A percentile compares a stretch with the other conserved stretches of the same genome.
These are phyloP conservation scores for Sylvietta virens DNA, from an alignment of 2,113 vertebrate genomes.

Conservation along the genomic window DNA sequence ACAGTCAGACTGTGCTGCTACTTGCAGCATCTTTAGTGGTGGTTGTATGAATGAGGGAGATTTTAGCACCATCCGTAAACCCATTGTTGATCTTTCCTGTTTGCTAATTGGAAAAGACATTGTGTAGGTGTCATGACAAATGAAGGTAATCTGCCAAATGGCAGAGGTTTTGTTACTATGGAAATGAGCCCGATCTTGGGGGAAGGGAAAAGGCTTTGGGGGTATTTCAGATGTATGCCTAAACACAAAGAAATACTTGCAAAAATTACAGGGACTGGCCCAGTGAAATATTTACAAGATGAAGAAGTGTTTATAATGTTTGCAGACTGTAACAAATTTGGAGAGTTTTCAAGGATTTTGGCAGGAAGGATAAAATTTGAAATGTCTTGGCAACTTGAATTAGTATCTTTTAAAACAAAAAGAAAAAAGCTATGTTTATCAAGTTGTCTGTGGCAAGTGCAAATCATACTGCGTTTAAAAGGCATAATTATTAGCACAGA, in stretches of 20 bases:
- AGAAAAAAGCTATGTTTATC: not conserved
- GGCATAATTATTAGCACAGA: not conserved
- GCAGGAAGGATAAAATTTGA: not conserved
- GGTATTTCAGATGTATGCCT: accelerated
- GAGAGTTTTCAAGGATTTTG: not conserved
- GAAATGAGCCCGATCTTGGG: not conserved
- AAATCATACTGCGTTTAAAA: not conserved
- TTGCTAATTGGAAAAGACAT: not conserved
- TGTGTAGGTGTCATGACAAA: not conserved
- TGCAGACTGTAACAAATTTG: not conserved
- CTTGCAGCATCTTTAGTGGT: not conserved
- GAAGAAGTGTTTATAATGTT: not conserved
- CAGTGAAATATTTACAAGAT: not conserved
- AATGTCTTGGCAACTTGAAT: not conserved
- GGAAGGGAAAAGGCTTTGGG: accelerated
- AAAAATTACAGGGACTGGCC: not conserved
- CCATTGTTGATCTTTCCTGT: not conserved
- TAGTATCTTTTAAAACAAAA: not conserved
- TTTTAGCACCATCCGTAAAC: not conserved
- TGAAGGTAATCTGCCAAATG: not conserved
- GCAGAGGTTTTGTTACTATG: not conserved
- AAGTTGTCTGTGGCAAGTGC: not conserved
- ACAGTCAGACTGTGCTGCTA: not conserved
- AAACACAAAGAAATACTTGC: not conserved
- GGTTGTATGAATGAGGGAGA: not conserved